Base-by-base conservation (phyloP, 2,113 vertebrate species). In the Catharus minimus region DNA sequence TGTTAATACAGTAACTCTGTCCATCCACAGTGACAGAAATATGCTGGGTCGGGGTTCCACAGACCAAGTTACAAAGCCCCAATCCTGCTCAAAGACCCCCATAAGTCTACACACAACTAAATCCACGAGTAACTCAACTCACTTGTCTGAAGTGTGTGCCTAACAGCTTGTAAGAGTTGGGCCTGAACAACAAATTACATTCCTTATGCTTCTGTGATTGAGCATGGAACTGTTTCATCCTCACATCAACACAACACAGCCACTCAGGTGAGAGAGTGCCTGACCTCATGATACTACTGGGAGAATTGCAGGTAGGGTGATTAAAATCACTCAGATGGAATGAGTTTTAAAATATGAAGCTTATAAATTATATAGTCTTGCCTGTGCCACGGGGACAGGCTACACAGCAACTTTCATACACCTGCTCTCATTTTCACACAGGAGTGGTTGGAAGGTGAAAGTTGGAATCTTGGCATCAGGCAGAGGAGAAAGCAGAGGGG, bases 361-460 rank as follows among this genome's bases (percentile, higher is more conserved):
- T 71, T 69, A 94, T 95, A 75, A 94, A 94, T 95, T 86, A 96
- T 91, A 64, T 30, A 92, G 60, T 11, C 22, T 33, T 77, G 62
- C 78, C 81, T 88, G 71, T 53, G 72, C 76, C 49, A 65, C 1
- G 15, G 86, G 89, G 66, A 79, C 50, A 86, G 52, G 74, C 71
- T 62, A 14, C 46, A 28, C 28, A 60, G 92, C 68, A 83, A 23
- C 65, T 76, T 88, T 11, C 46, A 27, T 11, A 38, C 47, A 47
- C 41, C 18, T 38, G 6, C 44, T 33, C 39, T 33, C 56, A 24
- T 21, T 33, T 58, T 43, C 72, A 41, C 27, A 30, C 38, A n/a
- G 43, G 73, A 3, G 5, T 0, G 3, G 32, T 8, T 28, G 26
- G 50, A 41, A 39, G 44, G 52, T 57, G 27, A 15, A 72, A 64